Evolutionary conservation across 2,113 vertebrate genomes (phyloP), one percentile per base, ranked within the genome.

Genomic region (Scolopax mira): DNA sequence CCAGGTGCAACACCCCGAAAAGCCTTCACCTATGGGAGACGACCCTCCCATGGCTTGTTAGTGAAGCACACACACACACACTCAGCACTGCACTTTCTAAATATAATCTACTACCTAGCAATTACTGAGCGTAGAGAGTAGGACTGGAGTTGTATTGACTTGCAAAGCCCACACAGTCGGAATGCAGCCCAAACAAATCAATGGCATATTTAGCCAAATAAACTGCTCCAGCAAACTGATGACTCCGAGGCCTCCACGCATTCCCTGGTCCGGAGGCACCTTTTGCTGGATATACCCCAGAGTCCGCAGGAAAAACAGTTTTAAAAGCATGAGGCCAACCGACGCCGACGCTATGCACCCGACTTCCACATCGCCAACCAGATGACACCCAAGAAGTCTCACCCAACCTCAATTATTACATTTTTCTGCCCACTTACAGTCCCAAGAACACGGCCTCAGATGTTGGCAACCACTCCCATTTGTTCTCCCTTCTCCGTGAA

Each of bases 121-220:
- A 97, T 97, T 97, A 91, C 88, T 0, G 39, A 90, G 78, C 3
- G 17, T 5, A 79, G 96, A 94, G 96, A 97, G 97, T 80, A 96
- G 86, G 58, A 93, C 65, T 96, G 95, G 93, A 96, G 94, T 67
- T 96, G 97, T 98, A 98, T 98, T 96, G 96, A 98, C 97, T 98
- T 95, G 69, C 96, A 96, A 95, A 98, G 97, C 96, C 97, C 97
- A 97, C 97, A 94, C 79, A 95, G 94, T 84, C 96, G 88, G 94
- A 94, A 95, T 35, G 93, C 96, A 97, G 96, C 97, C 98, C 96
- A 98, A 98, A 98, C 97, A 98, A 97, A 98, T 98, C 98, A 97
- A 98, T 98, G 97, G 91, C 70, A 69, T 95, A 95, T 93, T 97
- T 94, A 97, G 88, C 93, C 93, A 96, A 98, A 97, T 96, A 97